Evolutionary conservation across 2,888 invertebrate genomes (phyloP).

Genomic region (Muscina levida): DNA sequence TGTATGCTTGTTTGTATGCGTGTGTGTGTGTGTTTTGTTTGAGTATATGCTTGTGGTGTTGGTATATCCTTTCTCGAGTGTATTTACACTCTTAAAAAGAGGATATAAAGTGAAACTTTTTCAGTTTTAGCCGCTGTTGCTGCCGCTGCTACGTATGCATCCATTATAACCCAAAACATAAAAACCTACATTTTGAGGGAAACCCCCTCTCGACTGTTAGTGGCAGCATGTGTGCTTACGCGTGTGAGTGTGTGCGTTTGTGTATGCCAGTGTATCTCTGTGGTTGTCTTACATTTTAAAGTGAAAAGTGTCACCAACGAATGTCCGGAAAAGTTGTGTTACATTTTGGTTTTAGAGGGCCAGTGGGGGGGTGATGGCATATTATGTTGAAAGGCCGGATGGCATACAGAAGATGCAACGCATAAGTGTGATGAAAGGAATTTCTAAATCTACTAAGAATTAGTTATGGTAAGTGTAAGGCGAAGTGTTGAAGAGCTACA

Average conservation of each 20-base stretch:
- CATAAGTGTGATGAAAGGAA: neutral
- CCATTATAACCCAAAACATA: conserved; percentile 11
- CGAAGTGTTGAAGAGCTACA: neutral
- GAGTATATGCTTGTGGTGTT: conserved; percentile 3
- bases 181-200: conserved; percentile 27
- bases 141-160: neutral
- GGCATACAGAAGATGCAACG: neutral
- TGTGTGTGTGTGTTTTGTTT: conserved; percentile 1
- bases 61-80: conserved; percentile 19
- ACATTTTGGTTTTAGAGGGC: neutral
- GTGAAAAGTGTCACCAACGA: conserved; percentile 36
- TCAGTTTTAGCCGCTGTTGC: neutral
- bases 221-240: no score
- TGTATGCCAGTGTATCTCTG: neutral
- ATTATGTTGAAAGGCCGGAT: neutral
- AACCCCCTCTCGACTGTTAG: no score
- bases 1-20: neutral
- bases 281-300: conserved; percentile 2
- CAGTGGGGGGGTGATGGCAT: neutral
- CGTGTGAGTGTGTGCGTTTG: no score
- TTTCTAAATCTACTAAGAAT: neutral
- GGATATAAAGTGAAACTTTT: conserved; percentile 36
- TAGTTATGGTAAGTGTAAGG: neutral
- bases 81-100: conserved; percentile 28
- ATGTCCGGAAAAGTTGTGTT: conserved; percentile 32